These are phyloP conservation scores for Tribolium castaneum DNA, from an alignment of 1,140 invertebrate species.

Conservation along the genomic window DNA sequence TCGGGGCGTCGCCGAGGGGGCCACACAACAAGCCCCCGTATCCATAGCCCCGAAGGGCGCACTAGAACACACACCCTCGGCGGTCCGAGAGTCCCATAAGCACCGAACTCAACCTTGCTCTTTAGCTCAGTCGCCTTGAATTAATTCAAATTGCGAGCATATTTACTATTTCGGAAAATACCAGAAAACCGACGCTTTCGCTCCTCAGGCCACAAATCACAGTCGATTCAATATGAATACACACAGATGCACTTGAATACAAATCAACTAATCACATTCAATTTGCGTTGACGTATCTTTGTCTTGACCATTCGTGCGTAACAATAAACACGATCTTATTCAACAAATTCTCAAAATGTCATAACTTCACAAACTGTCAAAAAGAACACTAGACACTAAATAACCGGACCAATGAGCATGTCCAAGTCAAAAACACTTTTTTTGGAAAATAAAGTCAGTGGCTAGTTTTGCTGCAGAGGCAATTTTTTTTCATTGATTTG, in stretches of 20 bases:
- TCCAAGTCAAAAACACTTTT: constrained; percentile 23
- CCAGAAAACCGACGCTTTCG: not conserved
- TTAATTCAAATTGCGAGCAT: constrained; percentile 9
- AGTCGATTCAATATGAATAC: constrained; percentile 47
- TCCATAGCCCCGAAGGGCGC: constrained; percentile 59
- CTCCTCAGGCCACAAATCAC: constrained; percentile 24
- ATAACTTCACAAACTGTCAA: constrained; percentile 25
- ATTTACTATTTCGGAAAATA: constrained; percentile 3
- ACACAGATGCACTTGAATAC: constrained; percentile 49
- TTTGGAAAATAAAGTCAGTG: constrained; percentile 34
- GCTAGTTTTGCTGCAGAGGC: not conserved
- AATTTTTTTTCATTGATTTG: not conserved
- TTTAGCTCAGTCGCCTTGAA: constrained; percentile 20
- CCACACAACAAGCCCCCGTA: constrained; percentile 60
- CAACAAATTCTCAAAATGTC: constrained; percentile 44
- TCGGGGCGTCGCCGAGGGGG: constrained; percentile 57
- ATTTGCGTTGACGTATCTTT: constrained; percentile 51
- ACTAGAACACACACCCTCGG: constrained; percentile 49
- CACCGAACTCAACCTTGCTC: constrained; percentile 23
- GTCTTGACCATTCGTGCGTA: constrained; percentile 51
- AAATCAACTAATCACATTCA: constrained; percentile 54
- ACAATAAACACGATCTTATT: constrained; percentile 51
- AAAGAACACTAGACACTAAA: not conserved
- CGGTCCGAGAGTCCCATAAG: constrained; percentile 16
- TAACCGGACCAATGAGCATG: no score